Evolutionary conservation across 2,797 vertebrate genomes (phyloP), one percentile per base, ranked within the genome.

Genomic region (Oreortyx pictus): DNA sequence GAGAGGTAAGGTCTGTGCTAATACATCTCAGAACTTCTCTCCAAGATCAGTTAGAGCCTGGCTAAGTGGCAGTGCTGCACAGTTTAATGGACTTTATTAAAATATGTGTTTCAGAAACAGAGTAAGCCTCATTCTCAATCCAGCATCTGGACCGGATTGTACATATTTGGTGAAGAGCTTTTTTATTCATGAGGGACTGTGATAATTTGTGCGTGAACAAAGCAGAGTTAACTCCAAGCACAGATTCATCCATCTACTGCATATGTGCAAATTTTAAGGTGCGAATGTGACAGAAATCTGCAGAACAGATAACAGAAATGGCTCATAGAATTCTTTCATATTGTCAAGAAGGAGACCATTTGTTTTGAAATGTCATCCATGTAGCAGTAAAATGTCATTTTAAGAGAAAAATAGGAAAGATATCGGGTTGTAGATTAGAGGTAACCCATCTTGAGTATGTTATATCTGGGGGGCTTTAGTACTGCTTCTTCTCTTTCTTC

Each of bases 51-150:
- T 93, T 91, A 89, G 47, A 73, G 8, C 47, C 74, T 83, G 79
- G 71, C 71, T 92, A 92, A 90, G 61, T 65, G 44, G 5, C 35
- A 84, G 44, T 84, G 79, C 74, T 95, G 74, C 64, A 84, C 19
- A 92, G 12, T 95, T 96, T 82, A 89, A 89, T 91, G 57, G 61
- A 57, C 88, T 89, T 86, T 20, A 82, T 89, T 92, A 93, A 78
- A 54, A 75, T 7, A 4, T 24, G 33, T 71, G 18, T 76, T 94
- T 83, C 60, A 67, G 80, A 91, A 95, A 76, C 20, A 81, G 9
- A 59, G 23, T 8, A 70, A 91, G 20, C 18, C 23, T 70, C 70
- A 43, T 76, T 78, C 33, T 73, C 78, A 71, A 86, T 64, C 66
- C 84, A 90, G 35, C 76, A 76, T 64, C 44, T 92, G 49, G 56